phyloP scores from a whole-genome alignment of 1,140 invertebrate genomes.

The Oncopeltus fasciatus region DNA sequence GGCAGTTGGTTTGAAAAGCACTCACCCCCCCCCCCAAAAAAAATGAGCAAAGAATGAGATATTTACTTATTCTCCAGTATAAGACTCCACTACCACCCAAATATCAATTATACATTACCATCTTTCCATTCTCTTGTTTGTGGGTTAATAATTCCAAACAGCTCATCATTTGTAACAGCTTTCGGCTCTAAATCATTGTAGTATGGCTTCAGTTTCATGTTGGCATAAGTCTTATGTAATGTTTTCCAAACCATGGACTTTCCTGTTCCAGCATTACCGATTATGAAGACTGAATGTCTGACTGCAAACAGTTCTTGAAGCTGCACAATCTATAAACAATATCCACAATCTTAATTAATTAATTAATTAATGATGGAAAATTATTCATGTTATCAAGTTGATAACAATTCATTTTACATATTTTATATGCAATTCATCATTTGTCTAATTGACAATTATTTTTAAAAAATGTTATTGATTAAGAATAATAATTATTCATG shows the following conservation, averaged over 20 bases:
- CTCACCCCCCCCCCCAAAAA: too few species aligned
- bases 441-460: too few species aligned
- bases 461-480: too few species aligned
- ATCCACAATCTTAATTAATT: background rate
- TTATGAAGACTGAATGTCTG: constrained; percentile 85
- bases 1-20: too few species aligned
- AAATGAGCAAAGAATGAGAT: too few species aligned
- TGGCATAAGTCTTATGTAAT: constrained; percentile 64
- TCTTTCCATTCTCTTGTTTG: constrained; percentile 93
- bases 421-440: too few species aligned
- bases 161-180: constrained; percentile 87
- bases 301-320: constrained; percentile 83
- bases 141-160: constrained; percentile 91
- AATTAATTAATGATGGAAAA: too few species aligned
- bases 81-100: background rate
- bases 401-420: too few species aligned
- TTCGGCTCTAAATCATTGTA: constrained; percentile 88
- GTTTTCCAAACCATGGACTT: constrained; percentile 90
- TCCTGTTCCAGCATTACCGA: constrained; percentile 83
- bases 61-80: background rate
- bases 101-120: constrained; percentile 36
- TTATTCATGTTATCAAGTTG: too few species aligned
- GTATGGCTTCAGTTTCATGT: constrained; percentile 61
- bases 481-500: too few species aligned
- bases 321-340: constrained; percentile 58